Percentiles rank a stretch among this genome's conserved stretches.
These are phyloP conservation scores for Spilosoma lubricipeda DNA, from an alignment of 2,888 invertebrate genomes.

Conservation along the genomic window DNA sequence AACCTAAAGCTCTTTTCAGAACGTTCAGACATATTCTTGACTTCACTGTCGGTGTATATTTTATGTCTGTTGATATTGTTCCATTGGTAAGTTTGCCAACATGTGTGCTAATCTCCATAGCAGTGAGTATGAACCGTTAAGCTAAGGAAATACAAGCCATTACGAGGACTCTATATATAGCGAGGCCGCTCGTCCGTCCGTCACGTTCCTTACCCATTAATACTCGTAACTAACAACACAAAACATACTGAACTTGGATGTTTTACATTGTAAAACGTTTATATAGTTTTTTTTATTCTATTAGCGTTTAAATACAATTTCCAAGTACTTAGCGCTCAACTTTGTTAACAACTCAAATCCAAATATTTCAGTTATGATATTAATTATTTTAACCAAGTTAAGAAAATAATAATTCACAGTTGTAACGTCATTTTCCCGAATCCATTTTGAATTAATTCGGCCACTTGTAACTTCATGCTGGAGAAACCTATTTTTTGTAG, in stretches of 20 bases:
- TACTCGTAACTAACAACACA: conserved; percentile 67
- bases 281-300: neutral
- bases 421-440: too few relatives aligned
- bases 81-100: neutral
- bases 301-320: neutral
- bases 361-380: neutral
- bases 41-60: neutral
- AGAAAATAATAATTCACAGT: neutral
- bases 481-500: too few relatives aligned
- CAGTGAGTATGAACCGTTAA: conserved; percentile 26
- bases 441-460: too few relatives aligned
- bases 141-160: conserved; percentile 71
- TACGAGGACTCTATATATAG: conserved; percentile 69
- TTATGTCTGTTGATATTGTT: neutral
- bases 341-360: neutral
- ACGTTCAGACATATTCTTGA: neutral
- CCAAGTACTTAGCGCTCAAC: neutral
- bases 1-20: neutral
- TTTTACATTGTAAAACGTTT: conserved; percentile 12
- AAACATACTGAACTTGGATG: conserved; percentile 45
- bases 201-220: conserved; percentile 75
- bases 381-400: neutral
- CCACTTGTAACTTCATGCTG: too few relatives aligned
- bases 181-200: conserved; percentile 63
- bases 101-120: neutral